Percentiles rank a stretch among this genome's conserved stretches.
Evolutionary conservation across 92 coral and sea anemone species (phyloP).

Genomic region (Desmophyllum pertusum): DNA sequence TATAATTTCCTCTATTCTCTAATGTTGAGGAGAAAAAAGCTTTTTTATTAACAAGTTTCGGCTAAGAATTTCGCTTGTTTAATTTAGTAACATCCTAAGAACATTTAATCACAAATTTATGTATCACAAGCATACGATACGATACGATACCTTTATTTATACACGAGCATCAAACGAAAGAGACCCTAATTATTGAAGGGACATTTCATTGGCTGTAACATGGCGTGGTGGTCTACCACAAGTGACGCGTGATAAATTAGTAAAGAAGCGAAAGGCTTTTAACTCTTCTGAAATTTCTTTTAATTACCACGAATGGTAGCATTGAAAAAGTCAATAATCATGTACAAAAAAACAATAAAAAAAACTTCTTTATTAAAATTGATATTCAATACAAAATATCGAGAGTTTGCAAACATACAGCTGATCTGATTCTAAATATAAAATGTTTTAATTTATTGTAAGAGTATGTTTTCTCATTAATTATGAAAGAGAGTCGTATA

Average conservation of each 20-base stretch:
- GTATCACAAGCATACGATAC: too few species aligned
- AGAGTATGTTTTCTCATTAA: constrained; percentile 19
- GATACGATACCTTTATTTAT: too few species aligned
- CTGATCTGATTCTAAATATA: not conserved
- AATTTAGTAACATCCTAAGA: too few species aligned
- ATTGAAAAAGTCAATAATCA: not conserved
- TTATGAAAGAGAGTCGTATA: constrained; percentile 19
- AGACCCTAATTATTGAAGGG: not conserved
- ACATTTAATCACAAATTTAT: too few species aligned
- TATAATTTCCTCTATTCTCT: too few species aligned
- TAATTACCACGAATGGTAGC: not conserved
- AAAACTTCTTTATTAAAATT: not conserved
- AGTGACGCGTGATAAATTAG: constrained; percentile 10
- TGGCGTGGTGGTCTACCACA: constrained; percentile 1
- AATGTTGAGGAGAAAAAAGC: too few species aligned
- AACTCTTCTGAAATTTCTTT: not conserved
- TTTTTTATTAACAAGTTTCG: too few species aligned
- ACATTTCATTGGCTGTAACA: constrained; percentile 9
- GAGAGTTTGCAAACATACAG: not conserved
- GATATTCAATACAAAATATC: not conserved
- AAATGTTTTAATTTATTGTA: constrained; percentile 7
- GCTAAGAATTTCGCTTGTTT: too few species aligned
- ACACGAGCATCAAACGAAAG: not conserved
- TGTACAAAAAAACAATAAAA: not conserved
- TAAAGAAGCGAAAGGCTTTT: constrained; percentile 1